Evolutionary conservation across 2,113 vertebrate species (phyloP).

Genomic region (Gorilla gorilla): DNA sequence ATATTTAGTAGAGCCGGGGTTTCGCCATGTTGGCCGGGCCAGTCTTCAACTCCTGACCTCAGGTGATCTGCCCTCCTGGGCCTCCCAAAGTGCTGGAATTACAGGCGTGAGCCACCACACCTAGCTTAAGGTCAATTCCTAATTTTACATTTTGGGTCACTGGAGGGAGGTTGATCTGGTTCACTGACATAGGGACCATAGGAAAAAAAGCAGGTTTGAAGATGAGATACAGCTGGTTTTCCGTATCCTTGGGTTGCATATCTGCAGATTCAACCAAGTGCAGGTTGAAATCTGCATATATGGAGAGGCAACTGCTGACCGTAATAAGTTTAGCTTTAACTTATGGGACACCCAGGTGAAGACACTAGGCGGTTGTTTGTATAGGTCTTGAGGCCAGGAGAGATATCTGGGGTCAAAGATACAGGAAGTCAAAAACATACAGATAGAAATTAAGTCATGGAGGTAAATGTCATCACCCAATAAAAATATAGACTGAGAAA

Average conservation of each 20-base stretch:
- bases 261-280: background rate
- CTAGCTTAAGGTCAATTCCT: background rate
- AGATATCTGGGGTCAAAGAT: conserved; percentile 4
- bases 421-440: background rate
- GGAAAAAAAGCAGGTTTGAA: background rate
- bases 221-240: background rate
- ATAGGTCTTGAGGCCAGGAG: background rate
- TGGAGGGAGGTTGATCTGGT: background rate
- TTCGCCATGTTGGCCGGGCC: background rate
- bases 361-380: background rate
- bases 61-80: background rate
- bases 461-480: background rate
- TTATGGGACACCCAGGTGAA: background rate
- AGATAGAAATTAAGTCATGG: background rate
- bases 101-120: background rate
- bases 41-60: background rate
- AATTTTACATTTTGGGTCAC: conserved; percentile 5
- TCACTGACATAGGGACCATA: background rate
- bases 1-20: background rate
- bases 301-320: background rate
- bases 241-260: background rate
- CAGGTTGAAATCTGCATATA: background rate
- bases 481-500: background rate
- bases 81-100: background rate
- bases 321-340: background rate